phyloP scores from a whole-genome alignment of 2,113 vertebrate species.

The Peromyscus polionotus region DNA sequence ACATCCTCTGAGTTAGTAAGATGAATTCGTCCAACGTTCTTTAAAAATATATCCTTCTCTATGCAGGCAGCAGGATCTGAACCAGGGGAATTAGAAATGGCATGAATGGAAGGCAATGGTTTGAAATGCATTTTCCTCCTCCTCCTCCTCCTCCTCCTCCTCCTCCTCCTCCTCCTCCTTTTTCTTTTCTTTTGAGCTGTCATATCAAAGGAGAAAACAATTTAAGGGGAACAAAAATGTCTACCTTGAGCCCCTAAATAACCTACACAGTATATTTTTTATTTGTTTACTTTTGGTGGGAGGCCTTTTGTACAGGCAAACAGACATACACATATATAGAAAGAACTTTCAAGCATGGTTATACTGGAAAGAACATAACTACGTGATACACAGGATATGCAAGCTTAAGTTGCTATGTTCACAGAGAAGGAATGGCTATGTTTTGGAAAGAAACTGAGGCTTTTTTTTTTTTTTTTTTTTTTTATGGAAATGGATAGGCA shows the following conservation, averaged over 20 bases:
- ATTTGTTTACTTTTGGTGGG: neutral
- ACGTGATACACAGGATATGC: neutral
- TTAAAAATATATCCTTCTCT: neutral
- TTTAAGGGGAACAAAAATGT: neutral
- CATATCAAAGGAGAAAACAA: slow-evolving; percentile 18
- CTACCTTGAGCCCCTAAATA: neutral
- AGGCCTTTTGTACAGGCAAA: neutral
- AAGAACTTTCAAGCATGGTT: neutral
- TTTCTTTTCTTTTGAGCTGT: neutral
- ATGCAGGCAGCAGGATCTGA: neutral
- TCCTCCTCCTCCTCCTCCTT: neutral
- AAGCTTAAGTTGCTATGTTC: slow-evolving; percentile 30
- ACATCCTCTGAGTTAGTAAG: slow-evolving; percentile 55
- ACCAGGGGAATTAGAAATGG: slow-evolving; percentile 31
- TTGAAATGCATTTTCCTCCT: neutral
- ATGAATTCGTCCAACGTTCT: slow-evolving; percentile 49
- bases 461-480: neutral
- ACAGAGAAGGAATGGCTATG: slow-evolving; percentile 12
- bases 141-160: neutral
- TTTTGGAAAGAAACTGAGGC: slow-evolving; percentile 57
- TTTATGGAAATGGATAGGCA: neutral
- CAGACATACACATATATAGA: neutral
- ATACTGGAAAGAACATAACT: slow-evolving; percentile 33
- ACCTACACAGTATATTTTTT: neutral
- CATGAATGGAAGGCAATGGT: slow-evolving; percentile 35